These are phyloP conservation scores for Pygmarrhopalites habei DNA, from an alignment of 1,140 invertebrate species.

Conservation along the genomic window DNA sequence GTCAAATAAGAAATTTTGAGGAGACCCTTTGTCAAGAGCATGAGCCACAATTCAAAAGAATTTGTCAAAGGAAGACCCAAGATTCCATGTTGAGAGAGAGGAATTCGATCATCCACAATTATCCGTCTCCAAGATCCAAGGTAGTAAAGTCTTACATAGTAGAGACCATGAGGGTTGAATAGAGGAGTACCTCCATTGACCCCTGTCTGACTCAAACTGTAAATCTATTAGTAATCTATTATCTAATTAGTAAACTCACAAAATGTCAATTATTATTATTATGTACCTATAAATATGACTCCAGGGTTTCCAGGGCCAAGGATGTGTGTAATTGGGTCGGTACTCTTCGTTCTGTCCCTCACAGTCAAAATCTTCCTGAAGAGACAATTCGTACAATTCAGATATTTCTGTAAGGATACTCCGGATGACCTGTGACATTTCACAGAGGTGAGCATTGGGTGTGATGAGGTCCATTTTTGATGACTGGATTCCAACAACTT, in stretches of 20 bases:
- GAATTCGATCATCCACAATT: constrained; percentile 19
- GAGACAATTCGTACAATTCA: constrained; percentile 7
- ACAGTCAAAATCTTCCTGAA: constrained; percentile 1
- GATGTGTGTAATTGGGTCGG: constrained; percentile 5
- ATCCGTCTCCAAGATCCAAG: constrained; percentile 16
- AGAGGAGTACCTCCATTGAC: not conserved
- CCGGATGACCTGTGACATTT: not conserved
- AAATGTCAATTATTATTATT: too few relatives aligned
- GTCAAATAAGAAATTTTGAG: constrained; percentile 13
- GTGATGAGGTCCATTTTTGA: constrained; percentile 4
- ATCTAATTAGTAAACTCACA: too few relatives aligned
- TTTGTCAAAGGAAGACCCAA: constrained; percentile 1
- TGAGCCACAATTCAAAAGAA: constrained; percentile 14
- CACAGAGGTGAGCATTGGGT: constrained; percentile 17
- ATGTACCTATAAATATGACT: constrained; percentile 20
- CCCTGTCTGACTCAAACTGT: constrained; percentile 1
- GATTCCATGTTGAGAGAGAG: not conserved
- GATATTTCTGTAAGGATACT: constrained; percentile 15
- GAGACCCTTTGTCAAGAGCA: constrained; percentile 16
- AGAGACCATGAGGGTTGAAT: constrained; percentile 14
- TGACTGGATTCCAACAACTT: not conserved
- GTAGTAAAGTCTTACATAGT: constrained; percentile 18
- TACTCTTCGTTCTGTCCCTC: constrained; percentile 7
- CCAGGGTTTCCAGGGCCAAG: constrained; percentile 12
- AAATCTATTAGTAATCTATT: too few relatives aligned